Evolutionary conservation across 2,888 invertebrate genomes (phyloP).

Genomic region (Euspilapteryx auroguttella): DNA sequence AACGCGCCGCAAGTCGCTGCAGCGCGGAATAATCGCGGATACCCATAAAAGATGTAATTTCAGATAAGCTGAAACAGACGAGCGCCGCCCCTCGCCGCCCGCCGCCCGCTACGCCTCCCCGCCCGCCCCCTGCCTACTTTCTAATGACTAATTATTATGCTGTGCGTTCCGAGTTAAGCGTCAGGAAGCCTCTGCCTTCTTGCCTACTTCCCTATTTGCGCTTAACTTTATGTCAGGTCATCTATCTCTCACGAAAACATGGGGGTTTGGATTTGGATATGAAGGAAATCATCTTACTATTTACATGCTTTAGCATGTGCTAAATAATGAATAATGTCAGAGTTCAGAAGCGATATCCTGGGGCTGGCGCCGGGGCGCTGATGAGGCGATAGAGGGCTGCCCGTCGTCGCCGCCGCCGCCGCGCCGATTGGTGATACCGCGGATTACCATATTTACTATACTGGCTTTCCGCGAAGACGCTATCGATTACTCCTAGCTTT

Average conservation of each 20-base stretch:
- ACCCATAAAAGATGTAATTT: conserved; percentile 63
- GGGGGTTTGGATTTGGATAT: too few species aligned
- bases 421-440: conserved; percentile 35
- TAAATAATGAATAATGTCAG: conserved; percentile 29
- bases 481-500: too few species aligned
- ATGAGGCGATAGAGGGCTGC: conserved; percentile 39
- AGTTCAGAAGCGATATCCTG: conserved; percentile 14
- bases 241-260: conserved; percentile 15
- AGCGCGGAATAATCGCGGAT: conserved; percentile 61
- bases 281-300: too few species aligned
- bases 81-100: conserved; percentile 38
- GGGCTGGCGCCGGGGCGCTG: conserved; percentile 13
- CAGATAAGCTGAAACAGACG: conserved; percentile 62
- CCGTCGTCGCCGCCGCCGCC: conserved; percentile 21
- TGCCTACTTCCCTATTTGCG: conserved; percentile 10
- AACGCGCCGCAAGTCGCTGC: conserved; percentile 56
- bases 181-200: conserved; percentile 15
- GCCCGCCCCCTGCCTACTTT: conserved; percentile 46
- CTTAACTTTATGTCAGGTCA: conserved; percentile 28
- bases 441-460: conserved; percentile 46
- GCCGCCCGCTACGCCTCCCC: conserved; percentile 8
- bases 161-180: conserved; percentile 56
- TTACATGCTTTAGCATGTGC: too few species aligned
- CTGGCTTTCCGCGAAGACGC: too few species aligned
- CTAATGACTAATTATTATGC: conserved; percentile 63